Evolutionary conservation across 2,888 invertebrate species (phyloP).

Genomic region (Synergus japonicus): DNA sequence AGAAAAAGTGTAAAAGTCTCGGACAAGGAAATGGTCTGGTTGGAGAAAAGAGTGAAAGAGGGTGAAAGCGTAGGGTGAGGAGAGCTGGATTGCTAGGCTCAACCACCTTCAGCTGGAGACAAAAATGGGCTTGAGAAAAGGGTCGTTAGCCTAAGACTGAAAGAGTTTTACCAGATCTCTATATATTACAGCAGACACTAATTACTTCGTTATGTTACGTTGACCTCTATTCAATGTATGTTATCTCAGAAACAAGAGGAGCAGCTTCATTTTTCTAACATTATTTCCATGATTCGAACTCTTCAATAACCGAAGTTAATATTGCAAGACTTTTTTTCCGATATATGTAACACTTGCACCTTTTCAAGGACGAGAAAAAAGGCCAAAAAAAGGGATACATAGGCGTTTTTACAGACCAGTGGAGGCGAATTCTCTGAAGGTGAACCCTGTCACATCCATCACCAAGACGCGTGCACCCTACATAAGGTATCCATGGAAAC

Average conservation of each 20-base stretch:
- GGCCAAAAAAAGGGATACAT: neutral
- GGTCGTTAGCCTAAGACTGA: conserved; percentile 59
- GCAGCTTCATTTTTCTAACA: no score
- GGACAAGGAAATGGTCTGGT: conserved; percentile 33
- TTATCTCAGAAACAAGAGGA: neutral
- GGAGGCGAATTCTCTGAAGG: conserved; percentile 33
- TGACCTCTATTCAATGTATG: neutral
- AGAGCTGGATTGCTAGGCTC: conserved; percentile 45
- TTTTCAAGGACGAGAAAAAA: neutral
- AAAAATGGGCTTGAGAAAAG: conserved; percentile 47
- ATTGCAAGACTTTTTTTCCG: neutral
- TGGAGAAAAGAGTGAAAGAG: conserved; percentile 29
- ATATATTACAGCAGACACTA: conserved; percentile 53
- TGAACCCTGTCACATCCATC: conserved; percentile 31
- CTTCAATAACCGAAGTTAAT: neutral
- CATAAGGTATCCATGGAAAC: conserved; percentile 41
- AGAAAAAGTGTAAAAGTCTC: conserved; percentile 38
- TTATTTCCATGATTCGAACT: neutral
- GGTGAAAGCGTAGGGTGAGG: conserved; percentile 6
- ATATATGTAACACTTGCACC: neutral
- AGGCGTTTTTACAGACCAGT: conserved; percentile 33
- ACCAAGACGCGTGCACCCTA: conserved; percentile 41
- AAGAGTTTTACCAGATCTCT: conserved; percentile 55
- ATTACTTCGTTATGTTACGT: conserved; percentile 46
- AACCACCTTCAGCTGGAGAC: conserved; percentile 48